phyloP scores from a whole-genome alignment of 2,797 vertebrate genomes.

The Parauchenoglanis punctatus region DNA sequence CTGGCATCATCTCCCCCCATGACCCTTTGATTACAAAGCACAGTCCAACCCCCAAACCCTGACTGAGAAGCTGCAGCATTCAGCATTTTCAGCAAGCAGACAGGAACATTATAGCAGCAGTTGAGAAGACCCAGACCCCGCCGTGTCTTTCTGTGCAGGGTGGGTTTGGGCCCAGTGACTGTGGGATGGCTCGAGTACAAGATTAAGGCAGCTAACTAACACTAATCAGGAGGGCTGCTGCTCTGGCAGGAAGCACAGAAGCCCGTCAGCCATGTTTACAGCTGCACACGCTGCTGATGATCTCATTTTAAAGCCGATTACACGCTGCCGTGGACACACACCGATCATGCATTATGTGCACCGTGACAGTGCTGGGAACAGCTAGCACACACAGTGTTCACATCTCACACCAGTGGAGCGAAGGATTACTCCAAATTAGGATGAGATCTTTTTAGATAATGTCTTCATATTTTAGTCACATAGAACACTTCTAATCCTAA shows the following conservation, averaged over 20 bases:
- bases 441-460: background rate
- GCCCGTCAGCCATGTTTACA: constrained; percentile 60
- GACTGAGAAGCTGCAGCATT: constrained; percentile 29
- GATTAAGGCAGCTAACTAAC: constrained; percentile 57
- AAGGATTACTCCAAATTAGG: constrained; percentile 30
- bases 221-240: constrained; percentile 54
- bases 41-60: constrained; percentile 37
- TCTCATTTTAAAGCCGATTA: constrained; percentile 75
- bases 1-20: constrained; percentile 8
- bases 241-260: constrained; percentile 56
- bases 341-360: constrained; percentile 62
- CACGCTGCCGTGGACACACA: constrained; percentile 71
- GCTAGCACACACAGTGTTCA: constrained; percentile 59
- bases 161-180: constrained; percentile 25
- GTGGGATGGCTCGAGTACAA: constrained; percentile 51
- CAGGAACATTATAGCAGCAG: constrained; percentile 46
- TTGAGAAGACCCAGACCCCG: constrained; percentile 46
- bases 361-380: constrained; percentile 61
- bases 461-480: constrained; percentile 9
- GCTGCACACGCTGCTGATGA: constrained; percentile 67
- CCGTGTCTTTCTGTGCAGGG: constrained; percentile 23
- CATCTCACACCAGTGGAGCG: constrained; percentile 1
- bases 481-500: background rate
- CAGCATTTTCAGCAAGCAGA: constrained; percentile 37
- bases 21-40: constrained; percentile 43